Percentiles rank a stretch among this genome's conserved stretches.
phyloP scores from a whole-genome alignment of 2,888 invertebrate species.

The Aromia moschata region DNA sequence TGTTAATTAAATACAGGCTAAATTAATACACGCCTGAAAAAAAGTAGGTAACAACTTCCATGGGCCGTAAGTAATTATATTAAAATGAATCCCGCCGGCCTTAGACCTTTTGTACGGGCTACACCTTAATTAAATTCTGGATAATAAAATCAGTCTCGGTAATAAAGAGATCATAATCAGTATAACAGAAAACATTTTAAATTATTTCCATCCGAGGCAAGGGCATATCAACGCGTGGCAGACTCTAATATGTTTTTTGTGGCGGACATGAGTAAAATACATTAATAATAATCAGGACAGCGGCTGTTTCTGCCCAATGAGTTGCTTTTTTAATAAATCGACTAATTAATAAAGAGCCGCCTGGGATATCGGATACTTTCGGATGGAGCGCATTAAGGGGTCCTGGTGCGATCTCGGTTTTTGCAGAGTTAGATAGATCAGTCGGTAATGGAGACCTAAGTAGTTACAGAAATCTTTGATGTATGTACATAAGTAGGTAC shows the following conservation, averaged over 20 bases:
- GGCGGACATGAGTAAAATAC: constrained; percentile 35
- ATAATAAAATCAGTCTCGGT: constrained; percentile 38
- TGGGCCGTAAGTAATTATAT: constrained; percentile 10
- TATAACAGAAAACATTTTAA: constrained; percentile 37
- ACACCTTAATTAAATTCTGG: constrained; percentile 34
- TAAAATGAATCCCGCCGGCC: constrained; percentile 22
- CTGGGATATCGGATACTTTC: constrained; percentile 37
- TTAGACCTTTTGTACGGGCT: constrained; percentile 14
- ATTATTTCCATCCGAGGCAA: constrained; percentile 42
- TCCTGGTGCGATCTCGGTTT: too few relatives aligned
- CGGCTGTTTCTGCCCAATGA: constrained; percentile 39
- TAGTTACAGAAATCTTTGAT: too few relatives aligned
- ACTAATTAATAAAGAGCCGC: constrained; percentile 45
- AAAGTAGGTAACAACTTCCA: constrained; percentile 20
- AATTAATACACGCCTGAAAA: constrained; percentile 8
- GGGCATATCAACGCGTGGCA: constrained; percentile 41
- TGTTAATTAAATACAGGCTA: constrained; percentile 14
- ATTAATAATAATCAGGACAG: constrained; percentile 39
- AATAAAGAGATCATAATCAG: constrained; percentile 44
- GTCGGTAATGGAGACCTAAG: too few relatives aligned
- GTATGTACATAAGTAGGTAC: too few relatives aligned
- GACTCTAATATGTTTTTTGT: constrained; percentile 42
- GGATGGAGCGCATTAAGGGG: constrained; percentile 23
- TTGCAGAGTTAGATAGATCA: too few relatives aligned
- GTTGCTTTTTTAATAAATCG: constrained; percentile 46